Conservation (phyloP, 2,797 vertebrate species). For the Enteromius treurensis region DNA sequence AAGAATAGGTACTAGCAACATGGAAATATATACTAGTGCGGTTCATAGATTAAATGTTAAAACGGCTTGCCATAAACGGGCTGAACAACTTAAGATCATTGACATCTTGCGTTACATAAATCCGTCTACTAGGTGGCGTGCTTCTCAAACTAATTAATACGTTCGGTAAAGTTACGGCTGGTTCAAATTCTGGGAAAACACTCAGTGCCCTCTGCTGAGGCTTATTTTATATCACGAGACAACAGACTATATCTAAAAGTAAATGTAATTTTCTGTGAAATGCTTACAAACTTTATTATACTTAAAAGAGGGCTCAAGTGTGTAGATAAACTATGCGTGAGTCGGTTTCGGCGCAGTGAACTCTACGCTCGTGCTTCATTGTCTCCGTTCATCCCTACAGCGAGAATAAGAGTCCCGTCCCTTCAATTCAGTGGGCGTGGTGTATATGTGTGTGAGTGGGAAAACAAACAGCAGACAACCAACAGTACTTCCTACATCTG, state of each 20-base stretch:
- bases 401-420: constrained; percentile 66
- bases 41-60: no score
- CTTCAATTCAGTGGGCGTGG: constrained; percentile 77
- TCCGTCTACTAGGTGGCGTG: not conserved
- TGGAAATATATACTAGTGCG: no score
- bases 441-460: constrained; percentile 65
- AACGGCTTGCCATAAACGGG: no score
- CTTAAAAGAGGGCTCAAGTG: not conserved
- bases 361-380: constrained; percentile 12
- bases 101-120: not conserved
- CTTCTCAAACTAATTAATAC: not conserved
- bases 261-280: not conserved
- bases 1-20: no score
- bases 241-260: not conserved
- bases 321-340: not conserved
- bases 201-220: not conserved
- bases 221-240: not conserved
- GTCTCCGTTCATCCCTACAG: constrained; percentile 64
- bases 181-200: not conserved
- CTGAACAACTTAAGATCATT: no score
- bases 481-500: constrained; percentile 71
- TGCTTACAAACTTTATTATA: not conserved
- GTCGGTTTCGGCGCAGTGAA: not conserved
- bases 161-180: not conserved
- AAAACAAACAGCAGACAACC: constrained; percentile 79